Conservation (phyloP, 2,888 invertebrate genomes). For the Acrocyrtus sp. region DNA sequence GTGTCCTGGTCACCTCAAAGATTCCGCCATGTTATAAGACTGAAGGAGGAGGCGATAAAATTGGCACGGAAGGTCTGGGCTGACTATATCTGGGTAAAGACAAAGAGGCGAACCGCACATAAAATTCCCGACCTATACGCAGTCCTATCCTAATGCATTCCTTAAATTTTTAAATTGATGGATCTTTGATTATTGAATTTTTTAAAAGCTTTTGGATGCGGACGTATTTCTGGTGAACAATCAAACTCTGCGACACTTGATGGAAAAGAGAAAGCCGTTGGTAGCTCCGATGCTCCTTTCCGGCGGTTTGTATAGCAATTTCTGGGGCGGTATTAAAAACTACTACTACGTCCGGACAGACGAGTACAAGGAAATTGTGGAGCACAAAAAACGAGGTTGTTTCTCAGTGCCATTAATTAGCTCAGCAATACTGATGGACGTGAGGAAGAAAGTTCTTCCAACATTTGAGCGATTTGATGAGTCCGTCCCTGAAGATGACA, state of each 20-base stretch:
- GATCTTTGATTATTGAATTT: background rate
- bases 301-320: conserved; percentile 89
- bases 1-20: conserved; percentile 81
- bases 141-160: background rate
- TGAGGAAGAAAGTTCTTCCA: conserved; percentile 72
- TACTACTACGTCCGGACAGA: conserved; percentile 85
- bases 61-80: conserved; percentile 84
- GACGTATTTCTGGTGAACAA: conserved; percentile 83
- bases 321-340: conserved; percentile 93
- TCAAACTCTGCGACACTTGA: conserved; percentile 73
- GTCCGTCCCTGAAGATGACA: conserved; percentile 87
- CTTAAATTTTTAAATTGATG: conserved; percentile 1
- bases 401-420: conserved; percentile 92
- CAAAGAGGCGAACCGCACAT: background rate
- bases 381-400: conserved; percentile 74
- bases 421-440: conserved; percentile 82
- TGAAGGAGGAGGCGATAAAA: conserved; percentile 80
- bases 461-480: conserved; percentile 68
- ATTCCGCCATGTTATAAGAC: conserved; percentile 80
- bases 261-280: conserved; percentile 73
- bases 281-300: conserved; percentile 88
- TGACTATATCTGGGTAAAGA: conserved; percentile 86
- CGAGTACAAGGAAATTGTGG: conserved; percentile 83
- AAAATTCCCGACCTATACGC: background rate
- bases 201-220: conserved; percentile 81